A percentile compares a stretch with the other conserved stretches of the same genome.
phyloP scores from a whole-genome alignment of 2,888 invertebrate species.

The Calliopum simillimum region DNA sequence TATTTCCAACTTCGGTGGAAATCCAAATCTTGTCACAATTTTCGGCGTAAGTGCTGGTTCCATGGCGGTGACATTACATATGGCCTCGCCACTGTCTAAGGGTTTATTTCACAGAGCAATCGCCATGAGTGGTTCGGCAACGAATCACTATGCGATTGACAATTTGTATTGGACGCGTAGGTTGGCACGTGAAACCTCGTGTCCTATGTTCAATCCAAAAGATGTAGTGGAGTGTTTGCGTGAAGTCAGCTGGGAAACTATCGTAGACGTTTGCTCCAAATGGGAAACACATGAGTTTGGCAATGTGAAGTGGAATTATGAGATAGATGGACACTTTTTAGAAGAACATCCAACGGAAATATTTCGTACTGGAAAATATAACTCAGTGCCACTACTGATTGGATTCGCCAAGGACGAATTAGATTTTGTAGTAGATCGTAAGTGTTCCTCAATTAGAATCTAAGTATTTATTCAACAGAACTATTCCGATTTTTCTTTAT shows the following conservation, averaged over 20 bases:
- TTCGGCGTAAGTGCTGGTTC: conserved; percentile 71
- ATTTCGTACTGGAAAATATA: conserved; percentile 69
- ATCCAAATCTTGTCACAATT: conserved; percentile 73
- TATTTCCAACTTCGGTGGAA: conserved; percentile 75
- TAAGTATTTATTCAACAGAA: too few species aligned
- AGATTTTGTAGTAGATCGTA: conserved; percentile 62
- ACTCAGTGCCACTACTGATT: conserved; percentile 73
- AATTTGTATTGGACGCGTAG: conserved; percentile 70
- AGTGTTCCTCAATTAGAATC: conserved; percentile 33
- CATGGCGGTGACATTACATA: conserved; percentile 68
- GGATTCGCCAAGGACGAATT: conserved; percentile 73
- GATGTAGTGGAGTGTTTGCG: conserved; percentile 72
- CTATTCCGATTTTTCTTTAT: too few species aligned
- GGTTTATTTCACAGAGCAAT: conserved; percentile 77
- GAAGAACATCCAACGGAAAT: conserved; percentile 70
- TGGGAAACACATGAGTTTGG: conserved; percentile 55
- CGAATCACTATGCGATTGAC: conserved; percentile 69
- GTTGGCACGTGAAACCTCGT: conserved; percentile 71
- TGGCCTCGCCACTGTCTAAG: conserved; percentile 74
- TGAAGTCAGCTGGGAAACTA: conserved; percentile 50
- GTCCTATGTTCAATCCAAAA: conserved; percentile 69
- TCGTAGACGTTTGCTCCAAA: conserved; percentile 48
- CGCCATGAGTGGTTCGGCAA: conserved; percentile 74
- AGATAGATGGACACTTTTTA: conserved; percentile 75
- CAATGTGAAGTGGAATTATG: conserved; percentile 64